Base-by-base conservation (phyloP, 1,140 invertebrate species). In the Euglossa dilemma region DNA sequence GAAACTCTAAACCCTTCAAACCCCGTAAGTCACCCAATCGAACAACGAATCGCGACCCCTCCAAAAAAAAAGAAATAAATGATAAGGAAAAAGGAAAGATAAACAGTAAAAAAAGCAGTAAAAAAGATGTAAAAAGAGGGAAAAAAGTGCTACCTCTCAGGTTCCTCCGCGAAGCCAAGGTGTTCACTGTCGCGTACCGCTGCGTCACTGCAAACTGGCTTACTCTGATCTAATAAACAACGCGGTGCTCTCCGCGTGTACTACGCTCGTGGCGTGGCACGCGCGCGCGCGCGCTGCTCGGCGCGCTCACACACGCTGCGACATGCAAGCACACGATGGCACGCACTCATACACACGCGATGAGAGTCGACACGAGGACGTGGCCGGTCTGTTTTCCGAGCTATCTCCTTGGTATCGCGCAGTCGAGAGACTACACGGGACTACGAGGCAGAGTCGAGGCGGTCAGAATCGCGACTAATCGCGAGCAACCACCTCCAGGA, bases 161-260 rank as follows among this genome's bases (percentile, higher is more conserved):
- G 88, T 91, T 85, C 85, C 79, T 76, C 80, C 78, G 79, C 54
- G 90, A 89, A 91, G 91, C 85, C 89, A 90, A 91, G 87, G 82
- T 90, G 89, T 88, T 89, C 91, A 90, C 91, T 91, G 89, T 86
- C 89, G 85, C 84, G 47, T 85, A 79, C 83, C 90, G 87, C 71
- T 91, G 91, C 91, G 91, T 92, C 92, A 91, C 90, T 91, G 86
- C 92, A 92, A 94, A 93, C 92, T 93, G 92, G 92, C 92, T 94
- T 94, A 93, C 88, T 92, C 89, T 93, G 91, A 94, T 94, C 92
- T 93, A 94, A 94, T 93, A 93, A 93, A 91, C 91, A 91, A 92
- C 89, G 75, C 76, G 45, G 66, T 79, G 36, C 47, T 36, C 12
- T 52, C 80, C 81, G 69, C 67, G 76, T 80, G 76, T 69, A 71